phyloP scores from a whole-genome alignment of 2,797 vertebrate genomes.

The Spatula versicolor region DNA sequence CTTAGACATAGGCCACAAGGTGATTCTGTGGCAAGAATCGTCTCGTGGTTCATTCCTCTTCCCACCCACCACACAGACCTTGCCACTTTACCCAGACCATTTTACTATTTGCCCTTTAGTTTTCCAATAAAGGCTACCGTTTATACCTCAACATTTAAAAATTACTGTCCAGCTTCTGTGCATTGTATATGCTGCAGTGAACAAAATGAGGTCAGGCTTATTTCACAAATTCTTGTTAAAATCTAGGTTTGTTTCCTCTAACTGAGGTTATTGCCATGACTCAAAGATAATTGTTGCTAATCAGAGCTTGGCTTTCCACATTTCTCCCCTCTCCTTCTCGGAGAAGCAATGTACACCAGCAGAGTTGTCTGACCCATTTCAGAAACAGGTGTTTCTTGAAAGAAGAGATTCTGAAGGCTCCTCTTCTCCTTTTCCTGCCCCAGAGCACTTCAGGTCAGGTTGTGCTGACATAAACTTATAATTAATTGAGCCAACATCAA shows the following conservation, averaged over 20 bases:
- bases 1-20: not conserved
- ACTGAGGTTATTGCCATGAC: not conserved
- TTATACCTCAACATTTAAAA: not conserved
- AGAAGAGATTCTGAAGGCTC: not conserved
- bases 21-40: not conserved
- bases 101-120: not conserved
- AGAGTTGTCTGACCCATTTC: not conserved
- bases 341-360: not conserved
- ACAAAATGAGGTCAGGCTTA: not conserved
- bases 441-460: slow-evolving; percentile 19
- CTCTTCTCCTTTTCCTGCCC: not conserved
- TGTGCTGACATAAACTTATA: not conserved
- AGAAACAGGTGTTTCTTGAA: slow-evolving; percentile 4
- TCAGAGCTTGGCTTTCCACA: not conserved
- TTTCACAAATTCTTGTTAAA: not conserved
- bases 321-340: not conserved
- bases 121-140: not conserved
- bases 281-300: not conserved
- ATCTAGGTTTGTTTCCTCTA: not conserved
- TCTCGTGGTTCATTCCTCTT: not conserved
- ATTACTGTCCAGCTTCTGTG: not conserved
- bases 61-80: not conserved
- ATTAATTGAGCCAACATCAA: not conserved
- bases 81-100: not conserved
- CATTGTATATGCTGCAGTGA: not conserved